These are phyloP conservation scores for Pherbina coryleti DNA, from an alignment of 2,888 invertebrate species.

Conservation along the genomic window DNA sequence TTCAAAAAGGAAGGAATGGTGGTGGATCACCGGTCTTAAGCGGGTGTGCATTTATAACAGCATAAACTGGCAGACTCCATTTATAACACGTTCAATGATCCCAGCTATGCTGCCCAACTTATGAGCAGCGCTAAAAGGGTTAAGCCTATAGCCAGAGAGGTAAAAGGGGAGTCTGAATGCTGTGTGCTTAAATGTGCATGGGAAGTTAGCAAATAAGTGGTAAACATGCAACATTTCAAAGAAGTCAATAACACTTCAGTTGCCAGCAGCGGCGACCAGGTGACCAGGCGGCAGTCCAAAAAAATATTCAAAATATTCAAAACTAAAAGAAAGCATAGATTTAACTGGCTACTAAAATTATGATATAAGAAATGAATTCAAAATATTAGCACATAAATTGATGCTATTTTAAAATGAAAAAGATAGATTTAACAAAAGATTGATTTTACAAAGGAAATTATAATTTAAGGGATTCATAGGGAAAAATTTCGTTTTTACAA, in stretches of 20 bases:
- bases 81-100: slow-evolving; percentile 30
- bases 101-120: slow-evolving; percentile 21
- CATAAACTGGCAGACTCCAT: slow-evolving; percentile 4
- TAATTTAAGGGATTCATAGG: no score
- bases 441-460: no score
- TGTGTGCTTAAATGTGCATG: no score
- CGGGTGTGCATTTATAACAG: slow-evolving; percentile 13
- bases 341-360: not conserved
- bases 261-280: not conserved
- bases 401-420: no score
- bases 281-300: not conserved
- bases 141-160: no score
- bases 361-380: not conserved
- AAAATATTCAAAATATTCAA: not conserved
- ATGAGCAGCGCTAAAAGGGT: not conserved
- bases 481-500: no score
- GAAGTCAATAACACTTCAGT: slow-evolving; percentile 29
- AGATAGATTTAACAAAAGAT: no score
- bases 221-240: slow-evolving; percentile 27
- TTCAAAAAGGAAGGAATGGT: not conserved
- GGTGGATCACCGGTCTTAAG: not conserved
- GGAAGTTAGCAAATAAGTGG: slow-evolving; percentile 10
- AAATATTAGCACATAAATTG: no score
- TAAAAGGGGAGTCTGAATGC: no score
- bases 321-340: not conserved